Percentiles rank a stretch among this genome's conserved stretches.
These are phyloP conservation scores for Drosophila heteroneura DNA, from an alignment of 2,888 invertebrate species.

Conservation along the genomic window DNA sequence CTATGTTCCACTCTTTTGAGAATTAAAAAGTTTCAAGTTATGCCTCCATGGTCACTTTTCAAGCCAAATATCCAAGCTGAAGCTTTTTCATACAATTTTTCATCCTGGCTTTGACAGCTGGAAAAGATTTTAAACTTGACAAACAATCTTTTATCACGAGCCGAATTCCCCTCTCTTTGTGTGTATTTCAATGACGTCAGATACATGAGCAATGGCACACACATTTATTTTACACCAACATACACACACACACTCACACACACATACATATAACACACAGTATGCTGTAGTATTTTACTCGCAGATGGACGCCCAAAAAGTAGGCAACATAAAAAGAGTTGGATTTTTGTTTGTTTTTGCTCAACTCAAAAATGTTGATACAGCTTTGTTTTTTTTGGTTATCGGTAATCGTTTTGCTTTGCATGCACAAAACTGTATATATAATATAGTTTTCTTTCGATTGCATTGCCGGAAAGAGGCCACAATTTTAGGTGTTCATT, in stretches of 20 bases:
- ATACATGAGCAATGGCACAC: conserved; percentile 19
- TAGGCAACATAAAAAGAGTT: conserved; percentile 40
- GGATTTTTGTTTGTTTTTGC: conserved; percentile 3
- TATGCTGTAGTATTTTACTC: conserved; percentile 4
- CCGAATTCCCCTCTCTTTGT: not conserved
- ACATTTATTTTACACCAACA: not conserved
- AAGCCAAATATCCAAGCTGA: not conserved
- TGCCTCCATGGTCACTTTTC: conserved; percentile 11
- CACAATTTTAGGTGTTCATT: conserved; percentile 48
- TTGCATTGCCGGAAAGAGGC: conserved; percentile 42
- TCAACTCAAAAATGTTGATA: conserved; percentile 10
- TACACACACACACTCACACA: conserved; percentile 14
- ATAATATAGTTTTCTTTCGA: conserved; percentile 1
- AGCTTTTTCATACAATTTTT: conserved; percentile 1
- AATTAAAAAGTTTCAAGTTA: not conserved
- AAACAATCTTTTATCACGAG: conserved; percentile 72
- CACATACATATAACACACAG: conserved; percentile 11
- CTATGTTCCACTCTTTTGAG: not conserved
- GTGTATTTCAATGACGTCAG: conserved; percentile 50
- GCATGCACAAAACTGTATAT: conserved; percentile 46
- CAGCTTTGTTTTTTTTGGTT: conserved; percentile 20
- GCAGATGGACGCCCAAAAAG: conserved; percentile 27
- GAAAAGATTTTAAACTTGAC: conserved; percentile 60
- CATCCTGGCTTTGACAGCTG: conserved; percentile 30
- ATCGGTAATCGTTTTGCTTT: conserved; percentile 50